Evolutionary conservation across 1,140 invertebrate species (phyloP).

Genomic region (Drosophila nannoptera): DNA sequence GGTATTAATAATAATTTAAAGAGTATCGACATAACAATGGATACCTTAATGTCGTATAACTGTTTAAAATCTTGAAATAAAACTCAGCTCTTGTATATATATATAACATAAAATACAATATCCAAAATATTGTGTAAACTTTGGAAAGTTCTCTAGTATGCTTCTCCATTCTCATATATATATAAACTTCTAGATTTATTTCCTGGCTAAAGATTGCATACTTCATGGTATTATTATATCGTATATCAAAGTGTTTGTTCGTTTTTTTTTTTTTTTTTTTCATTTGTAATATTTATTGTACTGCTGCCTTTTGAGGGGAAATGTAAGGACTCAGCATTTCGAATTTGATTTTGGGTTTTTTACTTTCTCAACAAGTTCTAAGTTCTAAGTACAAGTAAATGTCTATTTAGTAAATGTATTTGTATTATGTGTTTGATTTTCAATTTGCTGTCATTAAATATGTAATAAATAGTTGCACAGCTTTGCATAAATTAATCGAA

Average conservation of each 20-base stretch:
- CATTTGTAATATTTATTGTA: constrained; percentile 33
- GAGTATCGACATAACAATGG: constrained; percentile 38
- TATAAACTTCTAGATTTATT: not conserved
- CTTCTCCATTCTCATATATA: constrained; percentile 7
- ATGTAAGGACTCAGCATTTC: constrained; percentile 48
- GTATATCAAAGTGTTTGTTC: constrained; percentile 47
- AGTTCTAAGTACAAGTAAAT: constrained; percentile 70
- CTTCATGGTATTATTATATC: constrained; percentile 29
- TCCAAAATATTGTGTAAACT: constrained; percentile 44
- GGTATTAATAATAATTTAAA: constrained; percentile 61
- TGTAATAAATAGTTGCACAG: constrained; percentile 46
- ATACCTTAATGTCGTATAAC: constrained; percentile 30
- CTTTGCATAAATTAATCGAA: not conserved
- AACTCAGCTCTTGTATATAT: constrained; percentile 21
- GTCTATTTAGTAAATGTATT: constrained; percentile 54
- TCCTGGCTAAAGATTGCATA: constrained; percentile 12
- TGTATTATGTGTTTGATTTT: constrained; percentile 70
- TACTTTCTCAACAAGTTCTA: constrained; percentile 61
- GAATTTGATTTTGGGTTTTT: constrained; percentile 69
- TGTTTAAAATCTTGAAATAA: constrained; percentile 19
- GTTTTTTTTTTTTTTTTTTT: constrained; percentile 4
- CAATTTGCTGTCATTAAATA: constrained; percentile 33
- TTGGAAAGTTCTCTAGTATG: constrained; percentile 36
- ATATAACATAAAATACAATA: constrained; percentile 35
- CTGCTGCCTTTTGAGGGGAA: constrained; percentile 25